A percentile compares a stretch with the other conserved stretches of the same genome.
phyloP scores from a whole-genome alignment of 2,113 vertebrate genomes.

The Catharus minimus region DNA sequence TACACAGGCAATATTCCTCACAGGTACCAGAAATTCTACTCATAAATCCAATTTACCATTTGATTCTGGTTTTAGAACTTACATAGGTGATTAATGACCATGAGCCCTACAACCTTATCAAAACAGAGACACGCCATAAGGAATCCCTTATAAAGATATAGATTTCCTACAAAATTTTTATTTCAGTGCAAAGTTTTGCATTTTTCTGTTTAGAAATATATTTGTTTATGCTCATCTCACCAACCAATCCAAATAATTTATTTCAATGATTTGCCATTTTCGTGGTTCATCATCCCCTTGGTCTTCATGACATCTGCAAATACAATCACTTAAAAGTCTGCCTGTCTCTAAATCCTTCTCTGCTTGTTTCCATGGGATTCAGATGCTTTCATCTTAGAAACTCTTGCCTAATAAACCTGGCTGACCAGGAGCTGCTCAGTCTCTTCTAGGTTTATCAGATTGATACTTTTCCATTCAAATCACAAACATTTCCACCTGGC shows the following conservation, averaged over 20 bases:
- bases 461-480: background rate
- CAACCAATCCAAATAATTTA: background rate
- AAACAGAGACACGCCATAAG: background rate
- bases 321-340: background rate
- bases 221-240: background rate
- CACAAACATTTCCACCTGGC: background rate
- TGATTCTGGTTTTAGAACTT: background rate
- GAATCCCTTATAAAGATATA: background rate
- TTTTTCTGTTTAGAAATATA: background rate
- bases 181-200: background rate
- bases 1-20: background rate
- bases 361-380: conserved; percentile 34
- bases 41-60: background rate
- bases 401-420: background rate
- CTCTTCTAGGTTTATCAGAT: background rate
- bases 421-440: background rate
- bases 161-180: background rate
- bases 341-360: background rate
- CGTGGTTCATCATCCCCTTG: background rate
- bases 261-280: background rate
- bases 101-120: background rate
- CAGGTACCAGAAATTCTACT: background rate
- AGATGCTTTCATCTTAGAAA: background rate
- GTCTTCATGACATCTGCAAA: background rate
- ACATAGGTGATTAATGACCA: background rate